Base-by-base conservation (phyloP, 37 sponge, comb jelly and placozoan species). In the Theonella swinhoei region DNA sequence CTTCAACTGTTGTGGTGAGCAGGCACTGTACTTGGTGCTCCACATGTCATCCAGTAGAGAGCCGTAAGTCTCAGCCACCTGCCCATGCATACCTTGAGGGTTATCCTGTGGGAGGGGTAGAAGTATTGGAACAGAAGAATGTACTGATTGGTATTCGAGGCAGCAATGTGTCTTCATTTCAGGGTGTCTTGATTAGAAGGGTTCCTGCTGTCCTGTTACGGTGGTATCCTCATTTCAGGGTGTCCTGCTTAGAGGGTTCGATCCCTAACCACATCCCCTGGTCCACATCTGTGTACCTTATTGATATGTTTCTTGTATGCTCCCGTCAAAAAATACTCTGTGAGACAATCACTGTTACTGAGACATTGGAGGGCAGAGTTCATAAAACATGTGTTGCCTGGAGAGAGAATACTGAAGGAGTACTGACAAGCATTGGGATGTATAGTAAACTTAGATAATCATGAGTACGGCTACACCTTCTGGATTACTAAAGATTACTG, bases 291-390 rank as follows among this genome's bases (percentile, higher is more conserved):
- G n/a, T n/a, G n/a, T n/a, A 47, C 54, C 72, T 72, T 83, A 64
- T 95, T 94, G 79, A 94, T 93, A 36, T 95, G 91, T 66, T 90
- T 90, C 81, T 67, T 38, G 82, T 81, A 88, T 0, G 92, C 85
- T 59, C 84, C 84, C 19, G 75, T 74, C 39, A 93, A 42, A 58
- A 97, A 97, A 71, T 97, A 97, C 39, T 90, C 90, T 2, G 90
- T 90, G 70, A 97, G 83, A 20, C 84, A 81, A 8, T 74, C 43
- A 17, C 96, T 95, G 83, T 97, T 97, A 60, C 98, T 95, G 37
- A 97, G 85, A 64, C 96, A 97, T 88, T 97, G 91, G 25, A 97
- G 87, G 20, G 91, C 88, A 69, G 91, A 90, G 89, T 97, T 97
- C 95, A 92, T 95, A 76, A 90, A 94, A 70, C 93, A 94, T 0